phyloP scores from a whole-genome alignment of 2,888 invertebrate genomes.

The Pseudococcus jackbeardsleyi region DNA sequence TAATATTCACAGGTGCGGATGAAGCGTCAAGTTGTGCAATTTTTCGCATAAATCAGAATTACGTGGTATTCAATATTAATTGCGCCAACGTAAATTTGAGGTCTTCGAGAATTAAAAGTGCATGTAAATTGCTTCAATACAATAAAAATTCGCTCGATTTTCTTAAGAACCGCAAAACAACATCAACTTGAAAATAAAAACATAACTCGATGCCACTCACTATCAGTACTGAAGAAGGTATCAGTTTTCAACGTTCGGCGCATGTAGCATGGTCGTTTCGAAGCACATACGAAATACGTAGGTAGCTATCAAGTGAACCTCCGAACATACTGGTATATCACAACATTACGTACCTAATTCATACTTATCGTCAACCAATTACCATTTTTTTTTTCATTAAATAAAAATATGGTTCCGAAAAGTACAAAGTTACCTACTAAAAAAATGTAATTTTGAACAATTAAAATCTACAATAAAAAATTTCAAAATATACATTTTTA shows the following conservation, averaged over 20 bases:
- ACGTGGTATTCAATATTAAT: background rate
- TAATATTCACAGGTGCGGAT: background rate
- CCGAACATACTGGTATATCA: background rate
- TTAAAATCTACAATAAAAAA: background rate
- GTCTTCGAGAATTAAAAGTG: background rate
- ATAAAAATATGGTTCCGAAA: background rate
- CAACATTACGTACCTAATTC: background rate
- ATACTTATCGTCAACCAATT: background rate
- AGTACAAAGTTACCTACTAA: background rate
- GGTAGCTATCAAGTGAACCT: background rate
- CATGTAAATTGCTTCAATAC: background rate
- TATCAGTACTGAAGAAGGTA: constrained; percentile 5
- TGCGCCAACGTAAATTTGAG: background rate
- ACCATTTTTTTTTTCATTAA: background rate
- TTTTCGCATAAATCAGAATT: background rate
- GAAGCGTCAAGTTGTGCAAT: constrained; percentile 29
- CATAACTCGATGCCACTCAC: background rate
- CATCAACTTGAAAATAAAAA: background rate
- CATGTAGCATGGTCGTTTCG: background rate
- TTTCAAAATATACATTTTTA: background rate
- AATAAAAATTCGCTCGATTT: background rate
- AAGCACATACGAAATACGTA: background rate
- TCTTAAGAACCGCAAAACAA: background rate
- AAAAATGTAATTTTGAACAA: background rate
- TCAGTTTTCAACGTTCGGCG: background rate